Conservation (phyloP, 2,113 vertebrate genomes). For the Dolichotis patagonum region DNA sequence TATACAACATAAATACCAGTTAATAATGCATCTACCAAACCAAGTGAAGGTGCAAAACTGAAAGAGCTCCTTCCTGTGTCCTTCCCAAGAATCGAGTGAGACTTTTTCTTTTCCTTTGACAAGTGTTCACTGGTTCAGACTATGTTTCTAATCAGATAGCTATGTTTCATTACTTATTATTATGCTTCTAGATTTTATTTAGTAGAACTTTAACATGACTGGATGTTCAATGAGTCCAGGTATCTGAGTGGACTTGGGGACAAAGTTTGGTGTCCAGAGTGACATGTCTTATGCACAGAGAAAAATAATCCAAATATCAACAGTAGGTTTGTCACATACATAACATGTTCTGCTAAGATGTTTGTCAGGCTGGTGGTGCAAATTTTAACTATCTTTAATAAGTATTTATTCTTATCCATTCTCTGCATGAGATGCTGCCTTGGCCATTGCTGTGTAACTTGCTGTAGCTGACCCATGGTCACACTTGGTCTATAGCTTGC, state of each 20-base stretch:
- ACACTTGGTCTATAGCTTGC: background rate
- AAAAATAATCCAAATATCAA: background rate
- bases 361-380: background rate
- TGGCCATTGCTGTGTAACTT: rapidly evolving
- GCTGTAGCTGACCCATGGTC: background rate
- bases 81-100: background rate
- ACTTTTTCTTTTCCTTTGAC: background rate
- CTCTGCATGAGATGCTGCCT: background rate
- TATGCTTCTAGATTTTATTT: background rate
- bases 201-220: background rate
- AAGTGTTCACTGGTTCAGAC: background rate
- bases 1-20: background rate
- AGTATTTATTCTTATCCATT: background rate
- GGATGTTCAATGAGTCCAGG: background rate
- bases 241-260: background rate
- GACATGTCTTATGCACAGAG: background rate
- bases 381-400: too few species aligned
- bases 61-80: background rate
- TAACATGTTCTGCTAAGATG: too few species aligned
- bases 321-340: too few species aligned
- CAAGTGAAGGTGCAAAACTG: background rate
- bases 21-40: background rate
- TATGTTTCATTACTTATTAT: background rate
- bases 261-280: background rate
- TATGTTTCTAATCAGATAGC: background rate